Base-by-base conservation (phyloP, 2,797 vertebrate genomes). In the Sebastes vulpes region DNA sequence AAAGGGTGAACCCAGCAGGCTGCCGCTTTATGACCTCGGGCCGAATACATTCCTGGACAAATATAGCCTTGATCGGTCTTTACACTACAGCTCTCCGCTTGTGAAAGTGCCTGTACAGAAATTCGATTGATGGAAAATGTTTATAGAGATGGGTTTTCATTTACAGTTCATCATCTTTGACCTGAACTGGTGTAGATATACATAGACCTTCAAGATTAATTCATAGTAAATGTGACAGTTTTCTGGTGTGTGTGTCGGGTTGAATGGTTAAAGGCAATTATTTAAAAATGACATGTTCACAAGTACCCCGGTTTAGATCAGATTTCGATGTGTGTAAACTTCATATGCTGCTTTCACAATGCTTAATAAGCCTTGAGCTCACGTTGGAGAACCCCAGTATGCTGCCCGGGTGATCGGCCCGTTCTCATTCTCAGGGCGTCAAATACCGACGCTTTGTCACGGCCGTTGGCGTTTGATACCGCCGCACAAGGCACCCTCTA, bases 1-100 rank as follows among this genome's bases (percentile, higher is more conserved):
- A 90, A 90, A 91, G 64, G 87, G 74, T 83, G 80, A 91, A 91
- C 65, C 58, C 88, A 85, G 86, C 79, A 81, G 70, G 77, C 84
- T 82, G 56, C 72, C 1, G 7, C 61, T 72, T 84, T 79, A 66
- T 73, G 78, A 84, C 88, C 75, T 76, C 46, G 9, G 81, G 71
- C 72, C 12, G 18, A 88, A 90, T 81, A 76, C 78, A 87, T 91
- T 91, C 81, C 73, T 87, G 76, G 57, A 86, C 73, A 89, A 91
- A 91, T 84, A 85, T 82, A 87, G 76, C 72, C 60, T 77, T 88
- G 74, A 88, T 93, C 72, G 79, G 52, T 75, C 69, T 81, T 83
- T 56, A 79, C 50, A 60, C 28, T 48, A 46, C 46, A 46, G 50
- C 52, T 83, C 60, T n/a, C 14, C 32, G 68, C 75, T 74, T 60